phyloP scores from a whole-genome alignment of 2,797 vertebrate genomes.

The Danionella dracula region DNA sequence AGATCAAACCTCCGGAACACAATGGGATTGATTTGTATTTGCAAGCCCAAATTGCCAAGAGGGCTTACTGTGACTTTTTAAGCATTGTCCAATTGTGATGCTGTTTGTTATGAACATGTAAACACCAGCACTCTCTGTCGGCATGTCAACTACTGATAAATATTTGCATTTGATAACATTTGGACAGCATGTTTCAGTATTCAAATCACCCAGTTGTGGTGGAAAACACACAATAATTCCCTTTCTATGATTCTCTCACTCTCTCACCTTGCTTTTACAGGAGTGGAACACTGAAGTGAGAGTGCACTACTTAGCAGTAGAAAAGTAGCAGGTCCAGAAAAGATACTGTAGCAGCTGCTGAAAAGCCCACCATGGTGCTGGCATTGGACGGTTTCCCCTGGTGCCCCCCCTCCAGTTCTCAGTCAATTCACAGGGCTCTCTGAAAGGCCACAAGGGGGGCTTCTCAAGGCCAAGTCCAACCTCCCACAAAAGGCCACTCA shows the following conservation, averaged over 20 bases:
- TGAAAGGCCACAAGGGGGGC: conserved; percentile 29
- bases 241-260: neutral
- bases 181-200: conserved; percentile 50
- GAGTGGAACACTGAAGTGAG: neutral
- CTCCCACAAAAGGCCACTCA: conserved; percentile 50
- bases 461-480: conserved; percentile 32
- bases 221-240: conserved; percentile 34
- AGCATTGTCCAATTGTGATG: conserved; percentile 34
- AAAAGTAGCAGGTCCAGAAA: conserved; percentile 9
- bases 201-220: conserved; percentile 37
- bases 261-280: neutral
- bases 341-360: conserved; percentile 14
- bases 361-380: conserved; percentile 33
- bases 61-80: conserved; percentile 48
- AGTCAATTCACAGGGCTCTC: conserved; percentile 34
- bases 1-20: conserved; percentile 43
- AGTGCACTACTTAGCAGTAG: neutral
- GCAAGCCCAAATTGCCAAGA: conserved; percentile 26
- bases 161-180: conserved; percentile 62
- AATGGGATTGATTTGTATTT: conserved; percentile 47
- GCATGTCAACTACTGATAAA: conserved; percentile 48
- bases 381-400: conserved; percentile 25
- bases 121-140: conserved; percentile 35
- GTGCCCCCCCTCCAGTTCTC: conserved; percentile 18
- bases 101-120: conserved; percentile 48